Conservation (phyloP, 2,797 vertebrate genomes). For the Melopsittacus undulatus region DNA sequence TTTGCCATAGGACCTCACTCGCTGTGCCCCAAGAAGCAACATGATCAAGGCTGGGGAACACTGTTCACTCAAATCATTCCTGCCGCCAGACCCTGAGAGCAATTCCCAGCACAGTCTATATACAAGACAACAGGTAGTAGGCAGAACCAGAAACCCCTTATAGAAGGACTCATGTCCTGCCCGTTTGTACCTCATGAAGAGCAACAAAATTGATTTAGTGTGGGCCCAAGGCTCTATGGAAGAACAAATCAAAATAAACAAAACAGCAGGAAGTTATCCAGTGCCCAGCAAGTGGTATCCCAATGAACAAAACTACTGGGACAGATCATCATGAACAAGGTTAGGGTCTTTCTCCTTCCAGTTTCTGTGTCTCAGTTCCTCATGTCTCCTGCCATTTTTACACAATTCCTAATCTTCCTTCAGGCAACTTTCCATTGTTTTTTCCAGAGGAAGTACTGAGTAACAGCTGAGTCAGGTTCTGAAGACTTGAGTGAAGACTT, state of each 20-base stretch:
- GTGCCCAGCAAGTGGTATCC: background rate
- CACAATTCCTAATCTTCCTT: background rate
- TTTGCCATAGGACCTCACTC: background rate
- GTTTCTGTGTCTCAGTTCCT: background rate
- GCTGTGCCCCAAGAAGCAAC: background rate
- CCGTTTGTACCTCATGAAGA: background rate
- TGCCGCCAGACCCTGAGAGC: background rate
- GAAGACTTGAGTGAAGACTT: background rate
- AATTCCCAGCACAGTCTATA: background rate
- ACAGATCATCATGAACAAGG: background rate
- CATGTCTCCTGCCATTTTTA: background rate
- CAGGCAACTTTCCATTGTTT: background rate
- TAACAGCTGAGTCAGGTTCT: slow-evolving; percentile 52
- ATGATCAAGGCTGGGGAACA: background rate
- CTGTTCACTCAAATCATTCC: background rate
- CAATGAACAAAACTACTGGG: background rate
- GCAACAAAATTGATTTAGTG: background rate
- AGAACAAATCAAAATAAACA: background rate
- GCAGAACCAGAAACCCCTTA: background rate
- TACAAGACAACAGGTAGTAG: background rate
- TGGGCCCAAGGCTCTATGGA: background rate
- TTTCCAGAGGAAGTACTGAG: slow-evolving; percentile 27
- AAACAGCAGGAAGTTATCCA: background rate
- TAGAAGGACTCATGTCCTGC: background rate
- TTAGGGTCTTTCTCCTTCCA: background rate